Base-by-base conservation (phyloP, 2,888 invertebrate species). In the Lithophane leautieri region DNA sequence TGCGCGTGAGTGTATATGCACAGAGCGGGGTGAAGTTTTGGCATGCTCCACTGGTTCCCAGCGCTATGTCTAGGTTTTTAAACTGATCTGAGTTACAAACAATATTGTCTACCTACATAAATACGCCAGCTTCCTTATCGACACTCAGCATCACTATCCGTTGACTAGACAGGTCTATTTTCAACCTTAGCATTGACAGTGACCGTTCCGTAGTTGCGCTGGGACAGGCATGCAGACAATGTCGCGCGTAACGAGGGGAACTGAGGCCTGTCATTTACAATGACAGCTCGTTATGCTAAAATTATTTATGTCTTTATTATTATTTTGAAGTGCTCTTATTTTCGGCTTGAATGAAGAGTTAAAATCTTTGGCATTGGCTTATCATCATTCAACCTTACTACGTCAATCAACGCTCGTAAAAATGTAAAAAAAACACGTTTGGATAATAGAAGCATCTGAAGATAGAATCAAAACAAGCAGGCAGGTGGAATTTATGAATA, bases 181-280 rank as follows among this genome's bases (percentile, higher is more conserved):
- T 72, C 22, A 60, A 44, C 22, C 8, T n/a, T 25, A 71, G 65
- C 83, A 84, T 81, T 87, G 86, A 78, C 86, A 88, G 52, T 83
- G 88, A 75, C 62, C 76, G 78, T 70, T 80, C 62, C 56, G 74
- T 68, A 75, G 70, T 40, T 56, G 25, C 47, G 70, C n/a, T 60
- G 71, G 9, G 66, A 69, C 67, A 73, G 76, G 71, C 75, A 65
- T 63, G 70, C 78, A 56, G 77, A 86, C 81, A 87, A 83, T 86
- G 86, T 74, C 75, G 19, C 52, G 8, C 34, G 60, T 73, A 56
- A 71, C n/a, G 65, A 62, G 72, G 68, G 86, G 73, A 65, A 75
- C 76, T 34, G 60, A 76, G 54, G n/a, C 70, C 34, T 81, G 81
- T 77, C 76, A 80, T 76, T 80, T 78, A 42, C n/a, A 62, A 40